Conservation (phyloP, 2,888 invertebrate species). For the Sarcophaga rosellei region DNA sequence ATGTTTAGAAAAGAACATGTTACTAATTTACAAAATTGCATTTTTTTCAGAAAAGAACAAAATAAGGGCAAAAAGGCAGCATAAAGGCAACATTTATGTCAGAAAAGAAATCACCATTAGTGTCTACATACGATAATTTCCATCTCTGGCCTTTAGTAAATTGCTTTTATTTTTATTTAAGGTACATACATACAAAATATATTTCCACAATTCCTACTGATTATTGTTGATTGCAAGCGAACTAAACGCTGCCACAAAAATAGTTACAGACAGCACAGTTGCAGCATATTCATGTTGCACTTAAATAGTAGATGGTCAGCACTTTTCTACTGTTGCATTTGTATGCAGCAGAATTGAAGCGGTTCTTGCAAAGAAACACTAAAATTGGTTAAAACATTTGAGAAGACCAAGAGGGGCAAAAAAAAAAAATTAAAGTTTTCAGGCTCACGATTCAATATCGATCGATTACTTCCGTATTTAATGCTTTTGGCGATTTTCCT, state of each 20-base stretch:
- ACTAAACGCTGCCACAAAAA: slow-evolving; percentile 8
- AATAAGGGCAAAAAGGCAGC: too few species aligned
- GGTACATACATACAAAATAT: neutral
- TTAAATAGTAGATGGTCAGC: slow-evolving; percentile 13
- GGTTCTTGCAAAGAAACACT: neutral
- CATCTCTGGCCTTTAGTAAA: neutral
- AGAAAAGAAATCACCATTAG: too few species aligned
- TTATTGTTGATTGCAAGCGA: slow-evolving; percentile 35
- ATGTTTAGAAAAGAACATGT: too few species aligned
- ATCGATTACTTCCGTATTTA: slow-evolving; percentile 69
- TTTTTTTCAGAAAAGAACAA: too few species aligned
- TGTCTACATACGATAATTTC: too few species aligned
- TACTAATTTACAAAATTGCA: too few species aligned
- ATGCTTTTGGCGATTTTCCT: slow-evolving; percentile 61
- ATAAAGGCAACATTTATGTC: too few species aligned
- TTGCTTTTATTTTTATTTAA: slow-evolving; percentile 32
- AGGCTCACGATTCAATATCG: slow-evolving; percentile 66
- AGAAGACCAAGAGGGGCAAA: neutral
- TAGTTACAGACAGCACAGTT: neutral
- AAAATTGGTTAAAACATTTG: slow-evolving; percentile 37
- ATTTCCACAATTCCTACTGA: slow-evolving; percentile 29
- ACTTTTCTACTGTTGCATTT: slow-evolving; percentile 8
- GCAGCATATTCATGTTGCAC: slow-evolving; percentile 30
- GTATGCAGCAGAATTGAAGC: neutral
- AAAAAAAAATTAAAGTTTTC: slow-evolving; percentile 44